These are phyloP conservation scores for Oppia nitens DNA, from an alignment of 1,140 invertebrate species.

Conservation along the genomic window DNA sequence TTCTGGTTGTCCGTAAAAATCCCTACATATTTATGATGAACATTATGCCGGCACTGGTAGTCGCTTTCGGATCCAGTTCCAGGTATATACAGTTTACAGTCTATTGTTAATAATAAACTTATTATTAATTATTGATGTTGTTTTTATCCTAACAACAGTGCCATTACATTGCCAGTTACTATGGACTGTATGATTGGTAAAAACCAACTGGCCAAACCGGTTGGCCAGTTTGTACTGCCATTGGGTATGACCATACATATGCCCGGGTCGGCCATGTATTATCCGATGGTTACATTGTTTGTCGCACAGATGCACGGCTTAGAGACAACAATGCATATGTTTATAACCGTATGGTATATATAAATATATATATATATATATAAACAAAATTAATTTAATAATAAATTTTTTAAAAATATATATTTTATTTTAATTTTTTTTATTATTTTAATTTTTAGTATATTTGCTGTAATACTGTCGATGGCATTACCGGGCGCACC, in stretches of 20 bases:
- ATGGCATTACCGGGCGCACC: conserved; percentile 2
- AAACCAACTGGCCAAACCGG: conserved; percentile 62
- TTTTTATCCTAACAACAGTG: conserved; percentile 40
- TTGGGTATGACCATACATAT: conserved; percentile 86
- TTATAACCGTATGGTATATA: background rate
- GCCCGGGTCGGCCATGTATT: conserved; percentile 81
- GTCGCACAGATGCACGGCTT: conserved; percentile 79
- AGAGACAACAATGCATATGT: conserved; percentile 50
- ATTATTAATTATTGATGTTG: conserved; percentile 29
- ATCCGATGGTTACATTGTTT: conserved; percentile 70
- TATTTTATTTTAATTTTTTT: background rate
- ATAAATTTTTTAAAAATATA: background rate
- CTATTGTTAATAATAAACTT: no score
- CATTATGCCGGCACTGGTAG: conserved; percentile 64
- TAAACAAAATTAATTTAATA: conserved; percentile 5
- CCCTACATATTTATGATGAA: conserved; percentile 69
- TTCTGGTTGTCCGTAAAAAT: conserved; percentile 62
- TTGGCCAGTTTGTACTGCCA: conserved; percentile 75
- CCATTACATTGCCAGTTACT: conserved; percentile 82
- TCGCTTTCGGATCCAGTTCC: conserved; percentile 79
- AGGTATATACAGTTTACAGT: no score
- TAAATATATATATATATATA: background rate
- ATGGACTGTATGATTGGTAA: conserved; percentile 86
- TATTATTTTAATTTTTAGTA: conserved; percentile 2
- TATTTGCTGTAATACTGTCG: conserved; percentile 6